Conservation (phyloP, 1,140 invertebrate genomes). For the Macrobrachium rosenbergii region DNA sequence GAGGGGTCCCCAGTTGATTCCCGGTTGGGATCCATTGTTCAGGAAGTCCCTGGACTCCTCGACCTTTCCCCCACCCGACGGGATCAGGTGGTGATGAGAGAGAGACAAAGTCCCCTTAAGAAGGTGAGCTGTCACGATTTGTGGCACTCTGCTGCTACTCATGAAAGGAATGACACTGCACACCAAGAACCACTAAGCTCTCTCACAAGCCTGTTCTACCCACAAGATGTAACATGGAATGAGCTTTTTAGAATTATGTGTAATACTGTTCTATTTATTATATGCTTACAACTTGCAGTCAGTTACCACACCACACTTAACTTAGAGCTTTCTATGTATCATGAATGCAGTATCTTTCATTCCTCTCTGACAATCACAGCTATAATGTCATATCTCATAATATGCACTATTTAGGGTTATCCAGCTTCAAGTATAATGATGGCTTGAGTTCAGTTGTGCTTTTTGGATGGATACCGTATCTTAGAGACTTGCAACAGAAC, state of each 20-base stretch:
- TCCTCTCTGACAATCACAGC: neutral
- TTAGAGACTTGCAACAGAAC: constrained; percentile 12
- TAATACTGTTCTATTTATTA: too few relatives aligned
- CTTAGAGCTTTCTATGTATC: neutral
- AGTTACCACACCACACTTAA: too few relatives aligned
- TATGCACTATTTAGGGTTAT: constrained; percentile 3
- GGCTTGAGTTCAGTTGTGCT: constrained; percentile 3
- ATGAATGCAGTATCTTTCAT: constrained; percentile 11
- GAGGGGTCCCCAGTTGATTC: constrained; percentile 36
- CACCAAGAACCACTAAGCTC: constrained; percentile 26
- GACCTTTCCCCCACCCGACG: constrained; percentile 69
- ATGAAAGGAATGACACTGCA: constrained; percentile 33
- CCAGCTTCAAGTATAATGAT: constrained; percentile 4
- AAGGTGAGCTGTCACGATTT: constrained; percentile 43
- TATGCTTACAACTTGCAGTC: too few relatives aligned
- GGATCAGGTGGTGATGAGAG: constrained; percentile 56
- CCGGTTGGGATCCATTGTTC: constrained; percentile 54
- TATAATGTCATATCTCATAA: neutral
- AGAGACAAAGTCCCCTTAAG: constrained; percentile 55
- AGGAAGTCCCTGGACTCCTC: constrained; percentile 69
- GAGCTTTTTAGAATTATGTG: constrained; percentile 22
- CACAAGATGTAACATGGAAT: constrained; percentile 26
- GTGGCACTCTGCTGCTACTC: constrained; percentile 11
- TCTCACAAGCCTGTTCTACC: neutral
- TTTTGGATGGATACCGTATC: neutral